Conservation (phyloP, 1,140 invertebrate species). For the Portunus trituberculatus region DNA sequence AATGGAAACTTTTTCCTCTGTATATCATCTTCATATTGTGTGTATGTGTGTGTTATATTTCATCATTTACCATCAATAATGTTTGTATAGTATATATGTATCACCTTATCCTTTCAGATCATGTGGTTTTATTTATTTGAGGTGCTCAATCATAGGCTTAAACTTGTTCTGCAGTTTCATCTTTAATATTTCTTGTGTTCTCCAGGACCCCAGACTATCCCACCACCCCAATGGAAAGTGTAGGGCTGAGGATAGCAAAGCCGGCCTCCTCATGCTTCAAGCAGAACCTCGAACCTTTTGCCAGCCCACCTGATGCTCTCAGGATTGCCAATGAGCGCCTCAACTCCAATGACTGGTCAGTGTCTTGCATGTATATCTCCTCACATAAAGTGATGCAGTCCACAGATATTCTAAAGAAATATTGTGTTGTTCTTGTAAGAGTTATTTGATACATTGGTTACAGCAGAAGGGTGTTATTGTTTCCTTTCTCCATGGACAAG, state of each 20-base stretch:
- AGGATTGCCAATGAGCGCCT: constrained; percentile 85
- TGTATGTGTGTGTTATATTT: no score
- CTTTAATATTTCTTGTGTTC: background rate
- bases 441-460: no score
- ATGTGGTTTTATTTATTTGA: no score
- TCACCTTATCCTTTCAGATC: background rate
- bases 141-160: no score
- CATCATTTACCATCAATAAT: background rate
- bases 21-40: no score
- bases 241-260: constrained; percentile 45
- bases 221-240: background rate
- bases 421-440: no score
- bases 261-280: constrained; percentile 74
- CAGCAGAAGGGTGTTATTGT: no score
- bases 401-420: no score
- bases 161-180: no score
- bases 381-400: no score
- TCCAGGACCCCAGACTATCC: constrained; percentile 36
- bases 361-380: constrained; percentile 15
- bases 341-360: constrained; percentile 88
- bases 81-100: background rate
- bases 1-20: no score
- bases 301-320: constrained; percentile 85
- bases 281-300: constrained; percentile 80
- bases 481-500: no score